These are phyloP conservation scores for Protaetia brevitarsis DNA, from an alignment of 1,140 invertebrate genomes.

Conservation along the genomic window DNA sequence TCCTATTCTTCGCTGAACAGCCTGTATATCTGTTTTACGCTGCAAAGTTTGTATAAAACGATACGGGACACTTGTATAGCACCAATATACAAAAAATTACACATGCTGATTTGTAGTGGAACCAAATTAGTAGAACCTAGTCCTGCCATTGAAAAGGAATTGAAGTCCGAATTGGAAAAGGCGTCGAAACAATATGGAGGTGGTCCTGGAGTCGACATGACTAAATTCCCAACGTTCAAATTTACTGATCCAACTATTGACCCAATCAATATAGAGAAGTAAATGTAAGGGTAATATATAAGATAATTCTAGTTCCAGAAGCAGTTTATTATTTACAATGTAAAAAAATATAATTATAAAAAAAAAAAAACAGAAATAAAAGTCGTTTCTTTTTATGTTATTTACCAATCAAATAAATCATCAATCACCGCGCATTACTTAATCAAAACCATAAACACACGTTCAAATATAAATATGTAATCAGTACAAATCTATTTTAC, in stretches of 20 bases:
- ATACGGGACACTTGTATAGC: no score
- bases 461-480: no score
- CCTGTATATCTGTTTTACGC: no score
- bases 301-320: not conserved
- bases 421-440: no score
- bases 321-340: conserved; percentile 12
- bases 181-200: conserved; percentile 76
- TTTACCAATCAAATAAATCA: no score
- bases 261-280: conserved; percentile 46
- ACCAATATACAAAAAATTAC: no score
- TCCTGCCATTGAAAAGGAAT: conserved; percentile 70
- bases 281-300: not conserved
- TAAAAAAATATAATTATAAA: not conserved
- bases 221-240: conserved; percentile 81
- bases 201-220: conserved; percentile 74
- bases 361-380: no score
- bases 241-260: conserved; percentile 69
- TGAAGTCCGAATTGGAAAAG: conserved; percentile 76
- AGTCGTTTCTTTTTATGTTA: no score
- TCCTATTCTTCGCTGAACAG: no score
- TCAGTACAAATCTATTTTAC: no score
- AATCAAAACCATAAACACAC: no score
- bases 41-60: no score
- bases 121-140: conserved; percentile 80
- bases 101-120: conserved; percentile 65